Evolutionary conservation across 2,113 vertebrate species (phyloP).

Genomic region (Neodontobutis hainanensis): DNA sequence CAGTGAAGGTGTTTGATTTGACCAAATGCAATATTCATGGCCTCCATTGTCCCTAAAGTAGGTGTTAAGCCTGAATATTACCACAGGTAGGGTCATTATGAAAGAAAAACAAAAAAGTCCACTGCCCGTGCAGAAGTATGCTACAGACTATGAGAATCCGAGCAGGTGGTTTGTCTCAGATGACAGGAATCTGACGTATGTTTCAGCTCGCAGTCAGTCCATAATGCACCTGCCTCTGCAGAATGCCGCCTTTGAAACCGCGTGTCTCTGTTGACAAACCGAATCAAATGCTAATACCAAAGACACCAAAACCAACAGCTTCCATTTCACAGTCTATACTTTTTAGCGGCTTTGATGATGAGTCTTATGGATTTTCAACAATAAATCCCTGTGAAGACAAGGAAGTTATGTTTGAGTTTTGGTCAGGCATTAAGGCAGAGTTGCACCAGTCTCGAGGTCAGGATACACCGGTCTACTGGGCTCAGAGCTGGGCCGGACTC

Average conservation of each 20-base stretch:
- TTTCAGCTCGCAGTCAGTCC: conserved; percentile 19
- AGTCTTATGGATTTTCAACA: not conserved
- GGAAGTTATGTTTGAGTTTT: not conserved
- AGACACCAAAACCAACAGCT: not conserved
- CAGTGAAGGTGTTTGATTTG: not conserved
- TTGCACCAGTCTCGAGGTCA: conserved; percentile 1
- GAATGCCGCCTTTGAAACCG: conserved; percentile 7
- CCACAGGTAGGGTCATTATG: conserved; percentile 6
- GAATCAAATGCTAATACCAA: not conserved
- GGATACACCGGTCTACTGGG: conserved; percentile 7
- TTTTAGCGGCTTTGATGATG: not conserved
- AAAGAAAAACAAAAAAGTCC: conserved; percentile 37
- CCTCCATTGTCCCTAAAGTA: not conserved
- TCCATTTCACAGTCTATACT: not conserved
- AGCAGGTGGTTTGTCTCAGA: conserved; percentile 66
- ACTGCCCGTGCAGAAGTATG: conserved; percentile 13
- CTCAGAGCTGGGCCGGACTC: not conserved
- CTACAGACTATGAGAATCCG: conserved; percentile 40
- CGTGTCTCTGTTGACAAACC: conserved; percentile 22
- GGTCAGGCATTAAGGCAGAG: not conserved
- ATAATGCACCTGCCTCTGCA: conserved; percentile 36
- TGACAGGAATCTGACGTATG: conserved; percentile 65
- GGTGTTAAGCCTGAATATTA: not conserved
- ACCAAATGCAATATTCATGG: not conserved
- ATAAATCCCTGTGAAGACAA: not conserved